Conservation (phyloP, 2,888 invertebrate species). For the Erebia aethiops region DNA sequence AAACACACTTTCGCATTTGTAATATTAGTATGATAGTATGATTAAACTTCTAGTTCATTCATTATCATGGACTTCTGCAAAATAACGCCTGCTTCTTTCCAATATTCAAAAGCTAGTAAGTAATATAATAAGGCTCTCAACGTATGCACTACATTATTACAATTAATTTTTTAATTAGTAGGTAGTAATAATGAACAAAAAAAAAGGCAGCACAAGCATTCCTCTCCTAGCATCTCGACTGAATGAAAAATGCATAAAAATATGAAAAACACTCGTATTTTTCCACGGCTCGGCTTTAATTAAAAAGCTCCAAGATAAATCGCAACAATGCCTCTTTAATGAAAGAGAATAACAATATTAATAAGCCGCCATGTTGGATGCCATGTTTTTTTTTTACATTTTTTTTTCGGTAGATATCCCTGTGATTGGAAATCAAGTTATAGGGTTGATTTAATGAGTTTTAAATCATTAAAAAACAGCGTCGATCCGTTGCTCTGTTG, state of each 20-base stretch:
- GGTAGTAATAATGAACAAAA: conserved; percentile 8
- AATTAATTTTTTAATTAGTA: conserved; percentile 20
- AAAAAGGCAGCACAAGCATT: background rate
- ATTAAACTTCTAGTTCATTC: too few relatives aligned
- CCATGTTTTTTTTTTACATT: too few relatives aligned
- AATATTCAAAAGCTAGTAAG: background rate
- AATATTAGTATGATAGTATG: too few relatives aligned
- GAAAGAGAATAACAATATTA: conserved; percentile 23
- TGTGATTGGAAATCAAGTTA: too few relatives aligned
- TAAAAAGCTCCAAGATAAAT: conserved; percentile 29
- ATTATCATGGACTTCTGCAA: too few relatives aligned
- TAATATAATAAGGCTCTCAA: background rate
- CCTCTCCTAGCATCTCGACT: background rate
- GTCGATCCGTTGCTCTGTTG: too few relatives aligned
- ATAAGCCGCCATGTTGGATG: conserved; percentile 11
- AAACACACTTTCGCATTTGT: too few relatives aligned
- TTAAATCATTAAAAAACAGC: too few relatives aligned
- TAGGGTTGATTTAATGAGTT: too few relatives aligned
- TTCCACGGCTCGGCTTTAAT: conserved; percentile 30
- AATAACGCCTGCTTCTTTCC: too few relatives aligned
- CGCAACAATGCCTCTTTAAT: conserved; percentile 30
- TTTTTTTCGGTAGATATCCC: too few relatives aligned
- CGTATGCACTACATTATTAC: background rate
- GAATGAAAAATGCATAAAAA: conserved; percentile 10
- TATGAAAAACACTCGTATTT: conserved; percentile 12